Evolutionary conservation across 2,797 vertebrate species (phyloP).

Genomic region (Mallotus villosus): DNA sequence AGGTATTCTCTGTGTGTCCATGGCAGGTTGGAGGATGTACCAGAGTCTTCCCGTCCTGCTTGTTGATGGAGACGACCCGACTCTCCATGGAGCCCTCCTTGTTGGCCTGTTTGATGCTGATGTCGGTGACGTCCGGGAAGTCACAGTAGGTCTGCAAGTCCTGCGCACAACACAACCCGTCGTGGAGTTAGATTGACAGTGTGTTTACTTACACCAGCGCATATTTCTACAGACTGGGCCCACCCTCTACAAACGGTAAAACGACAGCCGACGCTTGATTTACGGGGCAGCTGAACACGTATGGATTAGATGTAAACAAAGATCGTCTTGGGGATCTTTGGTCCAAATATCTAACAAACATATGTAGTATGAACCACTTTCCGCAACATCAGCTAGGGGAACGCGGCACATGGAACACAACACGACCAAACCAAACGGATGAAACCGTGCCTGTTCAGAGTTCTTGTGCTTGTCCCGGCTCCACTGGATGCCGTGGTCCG

Average conservation of each 20-base stretch:
- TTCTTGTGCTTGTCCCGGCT: slow-evolving; percentile 68
- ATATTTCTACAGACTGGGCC: no score
- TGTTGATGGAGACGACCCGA: slow-evolving; percentile 92
- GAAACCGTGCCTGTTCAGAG: slow-evolving; percentile 52
- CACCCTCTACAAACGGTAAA: no score
- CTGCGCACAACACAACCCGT: slow-evolving; percentile 59
- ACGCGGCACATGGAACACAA: no score
- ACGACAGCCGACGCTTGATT: no score
- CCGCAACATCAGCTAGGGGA: neutral
- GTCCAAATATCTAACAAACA: no score
- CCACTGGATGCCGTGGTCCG: slow-evolving; percentile 80
- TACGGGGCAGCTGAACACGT: no score
- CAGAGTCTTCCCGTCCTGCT: slow-evolving; percentile 90
- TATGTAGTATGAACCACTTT: neutral
- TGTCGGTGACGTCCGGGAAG: slow-evolving; percentile 93
- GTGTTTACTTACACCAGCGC: no score
- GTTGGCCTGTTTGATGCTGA: slow-evolving; percentile 90
- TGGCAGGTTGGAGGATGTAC: slow-evolving; percentile 58
- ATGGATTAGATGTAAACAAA: no score
- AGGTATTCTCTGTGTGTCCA: no score
- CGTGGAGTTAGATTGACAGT: neutral
- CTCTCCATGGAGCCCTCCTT: slow-evolving; percentile 87
- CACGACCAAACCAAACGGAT: neutral
- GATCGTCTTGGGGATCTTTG: no score
- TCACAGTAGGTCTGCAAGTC: slow-evolving; percentile 91